Evolutionary conservation across 2,888 invertebrate species (phyloP), one percentile per base, ranked within the genome.

Genomic region (Epirrhoe tristata): DNA sequence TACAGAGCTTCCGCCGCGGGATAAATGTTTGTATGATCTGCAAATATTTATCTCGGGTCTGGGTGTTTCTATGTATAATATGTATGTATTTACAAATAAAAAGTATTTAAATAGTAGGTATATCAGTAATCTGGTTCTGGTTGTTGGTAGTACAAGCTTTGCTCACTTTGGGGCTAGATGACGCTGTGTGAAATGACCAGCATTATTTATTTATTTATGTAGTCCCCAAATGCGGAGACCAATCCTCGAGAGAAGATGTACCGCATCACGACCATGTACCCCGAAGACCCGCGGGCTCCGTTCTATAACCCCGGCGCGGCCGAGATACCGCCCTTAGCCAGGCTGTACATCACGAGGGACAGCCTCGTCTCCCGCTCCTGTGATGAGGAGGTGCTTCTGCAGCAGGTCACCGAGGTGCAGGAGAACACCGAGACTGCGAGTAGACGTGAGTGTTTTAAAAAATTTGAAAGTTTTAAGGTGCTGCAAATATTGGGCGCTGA

Each of bases 251-350:
- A 98, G 86, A 95, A 95, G 74, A 99, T 99, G 94, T 96, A 96
- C 79, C 95, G 96, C 67, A 99, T 99, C 78, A 99, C 99, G 0
- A 96, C 97, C 1, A 97, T 96, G 88, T 97, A 96, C 87, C 99
- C 99, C 0, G 97, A 98, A 87, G 98, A 99, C 91, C 96, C 97
- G 0, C 95, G 97, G 68, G 97, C 98, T 0, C 99, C 99, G 0
- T 99, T 99, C 90, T 99, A 97, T 89, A 96, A 97, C 83, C 95
- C 96, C 0, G 88, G 93, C 3, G 93, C 93, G 3, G 79, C 85
- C 24, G 94, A 94, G 61, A 96, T 99, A 94, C 95, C 95, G 46
- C 98, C 99, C 0, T 88, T 99, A 85, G 99, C 99, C 0, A 80
- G 92, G 36, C 94, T 99, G 1, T 96, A 96, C 79, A 93, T 99